These are phyloP conservation scores for Plebejus anna DNA, from an alignment of 2,888 invertebrate species.

Conservation along the genomic window DNA sequence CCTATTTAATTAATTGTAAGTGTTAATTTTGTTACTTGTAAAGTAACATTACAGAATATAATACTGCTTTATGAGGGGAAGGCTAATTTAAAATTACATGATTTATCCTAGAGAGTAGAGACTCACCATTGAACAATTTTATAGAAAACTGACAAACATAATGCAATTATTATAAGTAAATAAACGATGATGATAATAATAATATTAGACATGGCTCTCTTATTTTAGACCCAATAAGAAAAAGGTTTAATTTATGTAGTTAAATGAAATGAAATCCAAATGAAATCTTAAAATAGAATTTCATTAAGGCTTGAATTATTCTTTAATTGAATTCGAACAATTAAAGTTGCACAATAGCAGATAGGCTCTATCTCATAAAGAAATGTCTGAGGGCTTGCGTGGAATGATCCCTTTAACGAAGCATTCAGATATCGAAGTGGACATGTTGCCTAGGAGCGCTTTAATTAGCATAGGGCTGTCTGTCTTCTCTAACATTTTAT, in stretches of 20 bases:
- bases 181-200: not conserved
- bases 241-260: too few species aligned
- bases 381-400: conserved; percentile 45
- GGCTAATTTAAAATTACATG: too few species aligned
- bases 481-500: conserved; percentile 28
- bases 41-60: not conserved
- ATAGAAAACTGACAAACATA: too few species aligned
- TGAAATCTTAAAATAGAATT: conserved; percentile 4
- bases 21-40: not conserved
- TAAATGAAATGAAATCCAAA: too few species aligned
- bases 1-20: not conserved
- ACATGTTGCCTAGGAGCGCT: conserved; percentile 39
- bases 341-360: conserved; percentile 59
- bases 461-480: conserved; percentile 41
- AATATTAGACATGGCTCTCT: not conserved
- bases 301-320: conserved; percentile 4
- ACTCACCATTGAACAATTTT: not conserved
- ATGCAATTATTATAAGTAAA: not conserved
- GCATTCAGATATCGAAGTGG: conserved; percentile 43
- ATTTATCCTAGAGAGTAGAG: too few species aligned
- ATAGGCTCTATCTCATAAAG: conserved; percentile 53
- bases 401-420: conserved; percentile 63
- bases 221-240: not conserved
- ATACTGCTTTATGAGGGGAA: too few species aligned
- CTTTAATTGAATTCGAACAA: conserved; percentile 44